Evolutionary conservation across 1,140 invertebrate species (phyloP).

Genomic region (Papilio helenus): DNA sequence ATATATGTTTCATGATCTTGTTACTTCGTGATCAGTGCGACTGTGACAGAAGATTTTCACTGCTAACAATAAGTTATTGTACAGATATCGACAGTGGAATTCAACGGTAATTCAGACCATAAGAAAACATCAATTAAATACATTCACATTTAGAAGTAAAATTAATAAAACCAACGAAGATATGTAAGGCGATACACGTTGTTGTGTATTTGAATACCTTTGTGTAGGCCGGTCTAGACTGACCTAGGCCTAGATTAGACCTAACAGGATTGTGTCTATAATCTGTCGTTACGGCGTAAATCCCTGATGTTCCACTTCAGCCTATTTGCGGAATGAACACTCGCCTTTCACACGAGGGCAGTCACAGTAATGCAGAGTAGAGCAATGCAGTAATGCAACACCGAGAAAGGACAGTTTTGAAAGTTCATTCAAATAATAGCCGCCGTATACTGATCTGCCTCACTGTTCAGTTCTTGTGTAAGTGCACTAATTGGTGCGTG

Average conservation of each 20-base stretch:
- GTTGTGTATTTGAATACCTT: neutral
- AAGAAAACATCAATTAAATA: too few species aligned
- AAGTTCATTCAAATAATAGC: neutral
- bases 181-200: neutral
- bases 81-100: too few species aligned
- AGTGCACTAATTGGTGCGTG: neutral
- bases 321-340: neutral
- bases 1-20: too few species aligned
- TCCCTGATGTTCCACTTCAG: neutral
- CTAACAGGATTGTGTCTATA: constrained; percentile 15
- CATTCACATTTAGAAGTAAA: too few species aligned
- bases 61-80: too few species aligned
- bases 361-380: neutral
- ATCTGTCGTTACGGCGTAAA: neutral
- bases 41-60: too few species aligned
- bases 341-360: neutral
- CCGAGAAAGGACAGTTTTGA: neutral
- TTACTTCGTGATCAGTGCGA: too few species aligned
- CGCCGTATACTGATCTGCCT: neutral
- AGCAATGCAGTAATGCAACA: too few species aligned
- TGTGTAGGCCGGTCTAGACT: neutral
- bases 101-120: too few species aligned
- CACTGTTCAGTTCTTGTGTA: neutral
- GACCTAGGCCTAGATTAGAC: neutral
- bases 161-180: too few species aligned